Evolutionary conservation across 2,113 vertebrate genomes (phyloP).

Genomic region (Plecotus auritus): DNA sequence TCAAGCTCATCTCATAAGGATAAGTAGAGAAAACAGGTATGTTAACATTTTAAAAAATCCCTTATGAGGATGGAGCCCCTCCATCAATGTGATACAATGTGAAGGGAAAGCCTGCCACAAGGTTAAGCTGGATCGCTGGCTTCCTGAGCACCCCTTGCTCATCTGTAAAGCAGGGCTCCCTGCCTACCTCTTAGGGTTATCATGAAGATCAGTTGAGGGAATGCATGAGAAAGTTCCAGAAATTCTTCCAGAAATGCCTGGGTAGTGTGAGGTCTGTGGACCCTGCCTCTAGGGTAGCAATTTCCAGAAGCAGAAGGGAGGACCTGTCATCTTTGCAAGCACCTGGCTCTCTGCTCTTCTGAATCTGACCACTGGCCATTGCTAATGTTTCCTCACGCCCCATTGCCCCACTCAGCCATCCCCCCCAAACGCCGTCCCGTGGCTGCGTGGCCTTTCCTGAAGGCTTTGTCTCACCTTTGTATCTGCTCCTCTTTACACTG

Average conservation of each 20-base stretch:
- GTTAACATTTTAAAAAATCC: background rate
- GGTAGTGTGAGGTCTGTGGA: background rate
- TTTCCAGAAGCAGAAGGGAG: background rate
- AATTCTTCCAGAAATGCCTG: background rate
- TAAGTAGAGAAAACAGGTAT: background rate
- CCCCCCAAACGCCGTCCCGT: accelerated
- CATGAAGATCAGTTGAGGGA: background rate
- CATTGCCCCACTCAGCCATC: background rate
- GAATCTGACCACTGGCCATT: background rate
- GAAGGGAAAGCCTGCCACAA: background rate
- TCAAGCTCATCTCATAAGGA: background rate
- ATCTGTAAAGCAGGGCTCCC: background rate
- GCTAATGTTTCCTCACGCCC: background rate
- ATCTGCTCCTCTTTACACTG: background rate
- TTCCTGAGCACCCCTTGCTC: background rate
- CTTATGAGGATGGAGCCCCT: background rate
- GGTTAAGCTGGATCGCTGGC: accelerated
- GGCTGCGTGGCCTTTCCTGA: background rate
- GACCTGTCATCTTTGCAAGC: too few relatives aligned
- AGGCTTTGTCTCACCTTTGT: background rate
- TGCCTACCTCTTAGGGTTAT: background rate
- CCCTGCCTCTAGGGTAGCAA: background rate
- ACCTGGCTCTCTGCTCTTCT: background rate
- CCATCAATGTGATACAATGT: background rate
- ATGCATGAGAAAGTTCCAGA: background rate